phyloP scores from a whole-genome alignment of 2,797 vertebrate species.

The Gambusia yucatana region DNA sequence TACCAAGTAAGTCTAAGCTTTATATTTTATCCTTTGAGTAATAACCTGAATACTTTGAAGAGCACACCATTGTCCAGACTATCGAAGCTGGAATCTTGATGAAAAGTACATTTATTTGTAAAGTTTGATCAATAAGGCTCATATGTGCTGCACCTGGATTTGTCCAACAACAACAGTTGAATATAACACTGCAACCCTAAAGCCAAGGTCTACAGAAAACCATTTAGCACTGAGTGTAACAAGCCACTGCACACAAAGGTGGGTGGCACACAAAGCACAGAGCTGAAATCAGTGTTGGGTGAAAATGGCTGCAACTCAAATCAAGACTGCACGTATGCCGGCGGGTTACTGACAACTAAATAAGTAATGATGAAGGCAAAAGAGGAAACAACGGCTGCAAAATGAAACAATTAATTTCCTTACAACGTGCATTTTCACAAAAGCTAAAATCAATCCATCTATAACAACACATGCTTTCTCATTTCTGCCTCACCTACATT shows the following conservation, averaged over 20 bases:
- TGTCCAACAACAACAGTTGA: slow-evolving; percentile 13
- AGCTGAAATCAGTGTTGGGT: slow-evolving; percentile 24
- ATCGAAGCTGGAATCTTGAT: not conserved
- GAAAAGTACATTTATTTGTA: slow-evolving; percentile 3
- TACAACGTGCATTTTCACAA: slow-evolving; percentile 47
- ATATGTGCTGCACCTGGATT: slow-evolving; percentile 4
- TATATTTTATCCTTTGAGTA: not conserved
- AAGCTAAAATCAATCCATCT: slow-evolving; percentile 71
- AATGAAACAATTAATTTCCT: slow-evolving; percentile 71
- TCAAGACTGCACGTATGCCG: slow-evolving; percentile 26
- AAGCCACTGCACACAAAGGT: slow-evolving; percentile 31
- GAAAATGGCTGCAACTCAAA: slow-evolving; percentile 22
- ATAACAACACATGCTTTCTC: slow-evolving; percentile 65
- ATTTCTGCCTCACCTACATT: slow-evolving; percentile 35
- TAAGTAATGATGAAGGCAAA: slow-evolving; percentile 58
- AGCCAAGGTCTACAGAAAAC: slow-evolving; percentile 23
- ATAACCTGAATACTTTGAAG: not conserved
- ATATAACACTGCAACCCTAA: slow-evolving; percentile 14
- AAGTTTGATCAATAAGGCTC: not conserved
- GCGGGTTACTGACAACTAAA: slow-evolving; percentile 53
- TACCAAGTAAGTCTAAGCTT: no score
- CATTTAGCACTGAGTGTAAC: slow-evolving; percentile 23
- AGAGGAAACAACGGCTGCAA: slow-evolving; percentile 52
- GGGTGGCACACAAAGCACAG: slow-evolving; percentile 35
- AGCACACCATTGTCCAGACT: not conserved